Percentiles rank a stretch among this genome's conserved stretches.
Conservation (phyloP, 2,797 vertebrate genomes). For the Paguma larvata region DNA sequence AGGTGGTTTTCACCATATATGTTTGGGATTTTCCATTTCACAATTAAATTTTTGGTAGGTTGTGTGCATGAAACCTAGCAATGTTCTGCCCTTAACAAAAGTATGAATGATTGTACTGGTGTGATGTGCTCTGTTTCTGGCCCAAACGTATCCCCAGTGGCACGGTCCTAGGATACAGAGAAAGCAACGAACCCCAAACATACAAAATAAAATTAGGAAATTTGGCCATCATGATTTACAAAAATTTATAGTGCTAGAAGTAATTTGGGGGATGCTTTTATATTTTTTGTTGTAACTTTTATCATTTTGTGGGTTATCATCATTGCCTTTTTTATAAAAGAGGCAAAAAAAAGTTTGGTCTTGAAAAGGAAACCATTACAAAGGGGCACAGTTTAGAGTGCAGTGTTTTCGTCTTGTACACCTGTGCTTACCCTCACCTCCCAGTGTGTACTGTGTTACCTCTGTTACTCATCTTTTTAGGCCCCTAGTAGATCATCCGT, state of each 20-base stretch:
- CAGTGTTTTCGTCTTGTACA: not conserved
- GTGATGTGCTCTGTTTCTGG: not conserved
- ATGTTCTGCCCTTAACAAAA: not conserved
- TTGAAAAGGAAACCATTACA: not conserved
- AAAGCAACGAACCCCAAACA: not conserved
- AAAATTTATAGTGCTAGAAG: constrained; percentile 30
- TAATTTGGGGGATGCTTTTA: constrained; percentile 36
- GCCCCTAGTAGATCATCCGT: not conserved
- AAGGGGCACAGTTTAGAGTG: not conserved
- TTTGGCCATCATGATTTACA: not conserved
- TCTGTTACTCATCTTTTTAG: not conserved
- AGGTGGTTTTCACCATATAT: not conserved
- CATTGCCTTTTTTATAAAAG: not conserved
- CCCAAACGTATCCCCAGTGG: not conserved
- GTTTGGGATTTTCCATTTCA: constrained; percentile 25
- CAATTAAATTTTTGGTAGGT: constrained; percentile 10
- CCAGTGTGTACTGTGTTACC: not conserved
- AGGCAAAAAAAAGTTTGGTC: not conserved
- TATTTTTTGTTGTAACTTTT: not conserved
- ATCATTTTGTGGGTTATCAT: not conserved
- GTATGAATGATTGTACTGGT: not conserved
- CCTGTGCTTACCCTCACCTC: not conserved
- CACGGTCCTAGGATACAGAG: not conserved
- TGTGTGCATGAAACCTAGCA: not conserved
- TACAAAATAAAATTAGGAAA: not conserved